Percentiles rank a stretch among this genome's conserved stretches.
These are phyloP conservation scores for Nebria ingens DNA, from an alignment of 1,140 invertebrate species.

Conservation along the genomic window DNA sequence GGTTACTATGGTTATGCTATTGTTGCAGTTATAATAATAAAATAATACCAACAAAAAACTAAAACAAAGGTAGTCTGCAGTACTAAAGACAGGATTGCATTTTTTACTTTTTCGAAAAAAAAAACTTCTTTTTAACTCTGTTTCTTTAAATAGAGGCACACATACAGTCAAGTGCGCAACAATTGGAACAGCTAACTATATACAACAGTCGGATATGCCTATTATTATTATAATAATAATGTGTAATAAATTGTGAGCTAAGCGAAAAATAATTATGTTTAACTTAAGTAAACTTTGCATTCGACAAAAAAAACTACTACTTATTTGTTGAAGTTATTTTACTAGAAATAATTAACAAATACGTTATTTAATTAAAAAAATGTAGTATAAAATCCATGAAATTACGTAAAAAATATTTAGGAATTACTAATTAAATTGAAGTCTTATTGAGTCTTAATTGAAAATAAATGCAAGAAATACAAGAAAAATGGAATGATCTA, in stretches of 20 bases:
- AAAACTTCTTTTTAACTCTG: background rate
- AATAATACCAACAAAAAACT: conserved; percentile 15
- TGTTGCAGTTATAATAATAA: conserved; percentile 7
- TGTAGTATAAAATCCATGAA: conserved; percentile 28
- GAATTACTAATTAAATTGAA: conserved; percentile 30
- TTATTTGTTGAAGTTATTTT: too few species aligned
- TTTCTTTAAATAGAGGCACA: conserved; percentile 23
- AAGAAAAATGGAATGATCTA: conserved; percentile 30
- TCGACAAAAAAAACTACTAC: conserved; percentile 15
- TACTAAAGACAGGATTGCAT: conserved; percentile 18
- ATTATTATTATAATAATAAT: background rate
- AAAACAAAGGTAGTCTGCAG: conserved; percentile 20
- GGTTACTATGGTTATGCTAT: conserved; percentile 29
- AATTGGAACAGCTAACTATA: conserved; percentile 25
- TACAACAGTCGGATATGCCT: conserved; percentile 23
- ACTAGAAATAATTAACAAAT: conserved; percentile 36
- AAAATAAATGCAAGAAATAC: too few species aligned
- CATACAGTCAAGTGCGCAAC: conserved; percentile 27
- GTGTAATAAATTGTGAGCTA: conserved; percentile 4
- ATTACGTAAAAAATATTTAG: conserved; percentile 34
- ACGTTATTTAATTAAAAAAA: conserved; percentile 28
- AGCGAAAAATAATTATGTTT: conserved; percentile 23
- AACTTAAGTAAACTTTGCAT: conserved; percentile 27
- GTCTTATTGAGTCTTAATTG: conserved; percentile 29
- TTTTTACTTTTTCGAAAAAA: conserved; percentile 17